Percentiles rank a stretch among this genome's conserved stretches.
These are phyloP conservation scores for Microtus pennsylvanicus DNA, from an alignment of 2,113 vertebrate genomes.

Conservation along the genomic window DNA sequence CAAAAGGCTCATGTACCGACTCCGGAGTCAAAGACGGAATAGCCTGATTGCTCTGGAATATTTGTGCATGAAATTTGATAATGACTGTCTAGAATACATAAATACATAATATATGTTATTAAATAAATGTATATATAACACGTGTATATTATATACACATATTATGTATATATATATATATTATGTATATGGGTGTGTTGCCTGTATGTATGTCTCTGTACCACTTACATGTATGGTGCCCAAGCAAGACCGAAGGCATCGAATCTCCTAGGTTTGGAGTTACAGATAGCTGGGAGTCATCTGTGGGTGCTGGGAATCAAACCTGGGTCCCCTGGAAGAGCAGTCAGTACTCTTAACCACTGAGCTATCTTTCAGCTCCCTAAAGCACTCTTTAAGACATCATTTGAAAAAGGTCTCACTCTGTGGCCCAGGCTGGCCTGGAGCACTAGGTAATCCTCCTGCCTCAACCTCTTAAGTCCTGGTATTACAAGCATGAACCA, in stretches of 20 bases:
- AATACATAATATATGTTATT: background rate
- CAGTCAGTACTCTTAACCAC: background rate
- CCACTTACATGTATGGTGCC: background rate
- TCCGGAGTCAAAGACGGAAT: background rate
- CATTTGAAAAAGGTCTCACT: background rate
- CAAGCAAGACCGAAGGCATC: background rate
- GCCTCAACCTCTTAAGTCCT: background rate
- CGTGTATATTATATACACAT: background rate
- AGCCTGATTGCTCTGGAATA: slow-evolving; percentile 44
- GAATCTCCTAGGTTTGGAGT: background rate
- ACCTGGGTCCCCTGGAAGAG: background rate
- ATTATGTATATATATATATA: background rate
- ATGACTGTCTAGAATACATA: background rate
- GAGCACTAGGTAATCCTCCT: background rate
- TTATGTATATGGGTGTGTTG: background rate
- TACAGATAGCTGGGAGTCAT: background rate
- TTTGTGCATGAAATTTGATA: slow-evolving; percentile 14
- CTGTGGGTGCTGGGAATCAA: background rate
- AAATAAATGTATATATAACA: background rate
- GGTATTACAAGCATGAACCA: background rate
- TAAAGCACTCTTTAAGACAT: background rate
- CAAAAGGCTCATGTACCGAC: background rate
- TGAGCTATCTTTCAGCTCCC: background rate
- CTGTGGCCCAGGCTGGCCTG: background rate
- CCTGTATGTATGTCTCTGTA: background rate